These are phyloP conservation scores for Squalus acanthias DNA, from an alignment of 2,797 vertebrate genomes.

Conservation along the genomic window DNA sequence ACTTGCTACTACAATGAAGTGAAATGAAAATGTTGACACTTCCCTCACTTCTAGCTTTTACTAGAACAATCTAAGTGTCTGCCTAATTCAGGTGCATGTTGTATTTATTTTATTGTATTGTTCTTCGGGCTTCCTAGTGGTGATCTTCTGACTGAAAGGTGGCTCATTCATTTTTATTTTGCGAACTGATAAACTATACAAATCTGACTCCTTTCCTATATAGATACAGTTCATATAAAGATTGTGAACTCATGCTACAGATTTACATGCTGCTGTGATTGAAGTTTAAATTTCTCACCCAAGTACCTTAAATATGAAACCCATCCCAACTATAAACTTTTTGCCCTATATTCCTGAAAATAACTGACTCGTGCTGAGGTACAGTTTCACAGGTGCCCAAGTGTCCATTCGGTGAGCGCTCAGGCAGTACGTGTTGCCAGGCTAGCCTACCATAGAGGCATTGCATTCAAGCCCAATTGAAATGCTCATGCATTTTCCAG, in stretches of 20 bases:
- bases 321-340: not conserved
- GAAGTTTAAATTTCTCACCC: not conserved
- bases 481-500: not conserved
- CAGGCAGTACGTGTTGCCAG: not conserved
- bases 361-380: not conserved
- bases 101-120: not conserved
- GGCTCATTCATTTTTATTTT: not conserved
- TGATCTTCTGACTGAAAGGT: not conserved
- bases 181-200: not conserved
- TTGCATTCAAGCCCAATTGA: not conserved
- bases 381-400: not conserved
- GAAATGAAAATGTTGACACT: not conserved
- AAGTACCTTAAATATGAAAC: not conserved
- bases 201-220: not conserved
- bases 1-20: not conserved
- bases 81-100: not conserved
- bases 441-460: not conserved
- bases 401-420: not conserved
- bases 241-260: not conserved
- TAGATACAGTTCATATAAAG: not conserved
- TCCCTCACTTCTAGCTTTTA: not conserved
- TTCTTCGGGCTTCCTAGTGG: not conserved
- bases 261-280: not conserved
- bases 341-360: not conserved
- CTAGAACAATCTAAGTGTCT: not conserved